phyloP scores from a whole-genome alignment of 1,140 invertebrate species.

The Leucophenga varia region DNA sequence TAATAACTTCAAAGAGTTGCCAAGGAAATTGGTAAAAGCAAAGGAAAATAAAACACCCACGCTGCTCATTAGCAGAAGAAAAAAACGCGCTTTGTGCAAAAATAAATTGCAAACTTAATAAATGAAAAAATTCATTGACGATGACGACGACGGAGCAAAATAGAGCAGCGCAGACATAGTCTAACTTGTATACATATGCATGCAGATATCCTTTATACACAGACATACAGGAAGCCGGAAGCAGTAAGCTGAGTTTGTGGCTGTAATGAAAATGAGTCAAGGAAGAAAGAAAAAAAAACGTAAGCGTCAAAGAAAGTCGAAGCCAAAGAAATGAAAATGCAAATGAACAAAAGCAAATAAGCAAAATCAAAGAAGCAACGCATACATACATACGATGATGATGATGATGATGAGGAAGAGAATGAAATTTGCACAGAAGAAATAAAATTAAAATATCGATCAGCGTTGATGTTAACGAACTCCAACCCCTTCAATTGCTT shows the following conservation, averaged over 20 bases:
- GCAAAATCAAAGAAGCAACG: constrained; percentile 45
- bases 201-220: too few relatives aligned
- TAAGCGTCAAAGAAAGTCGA: too few relatives aligned
- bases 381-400: constrained; percentile 19
- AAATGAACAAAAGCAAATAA: constrained; percentile 44
- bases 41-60: not conserved
- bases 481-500: constrained; percentile 35
- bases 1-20: constrained; percentile 41
- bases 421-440: constrained; percentile 32
- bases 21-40: constrained; percentile 20
- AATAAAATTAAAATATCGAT: constrained; percentile 54
- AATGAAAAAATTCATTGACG: constrained; percentile 2
- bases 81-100: constrained; percentile 7
- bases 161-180: too few relatives aligned
- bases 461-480: constrained; percentile 44
- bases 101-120: constrained; percentile 38
- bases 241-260: too few relatives aligned
- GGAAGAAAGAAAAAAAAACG: too few relatives aligned
- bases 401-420: too few relatives aligned
- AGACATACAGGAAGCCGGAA: constrained; percentile 7
- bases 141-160: not conserved
- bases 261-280: constrained; percentile 40
- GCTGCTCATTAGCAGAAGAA: too few relatives aligned
- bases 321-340: constrained; percentile 25
- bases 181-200: too few relatives aligned